Base-by-base conservation (phyloP, 2,888 invertebrate species). In the Drosophila falleni region DNA sequence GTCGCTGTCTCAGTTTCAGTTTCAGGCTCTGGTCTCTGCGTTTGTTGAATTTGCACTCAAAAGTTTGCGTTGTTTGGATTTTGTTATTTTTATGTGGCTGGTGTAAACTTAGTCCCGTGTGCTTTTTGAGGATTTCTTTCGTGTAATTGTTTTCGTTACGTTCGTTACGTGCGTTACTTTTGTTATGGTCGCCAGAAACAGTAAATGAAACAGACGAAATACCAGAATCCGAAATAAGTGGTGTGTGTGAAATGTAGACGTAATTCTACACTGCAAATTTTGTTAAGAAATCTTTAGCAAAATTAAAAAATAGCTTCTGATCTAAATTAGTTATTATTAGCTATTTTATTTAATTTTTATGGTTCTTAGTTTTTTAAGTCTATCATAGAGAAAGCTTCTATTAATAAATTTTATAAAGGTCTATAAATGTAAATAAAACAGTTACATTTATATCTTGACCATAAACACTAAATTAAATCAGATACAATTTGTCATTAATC, bases 1-100 rank as follows among this genome's bases (percentile, higher is more conserved):
- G 39, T 61, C 50, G 54, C 51, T 41, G 33, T 47, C 49, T 60
- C 35, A 56, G 46, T 50, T 64, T 59, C 51, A 35, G 46, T 59
- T 37, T 64, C 59, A 23, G 44, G 59, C 53, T 23, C 42, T 9
- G 58, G 26, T 58, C 35, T 65, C 59, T 55, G 50, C 51, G 15
- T 72, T 69, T 74, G 66, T 78, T 80, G 39, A 51, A 33, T 63
- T 87, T 81, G 74, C 82, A 85, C 89, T 89, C 87, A 81, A 85
- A 81, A 81, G 78, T 89, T 89, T 89, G 89, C 78, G 69, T 74
- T 86, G 81, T 89, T 87, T 84, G 82, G 85, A 86, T 84, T 86
- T 89, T 86, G 83, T 84, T 84, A 75, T 86, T 84, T 86, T 80
- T 88, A 73, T 86, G 74, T 72, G 66, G 51, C 60, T 58, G 55